Evolutionary conservation across 2,113 vertebrate genomes (phyloP).

Genomic region (Pseudolaguvia tuberculata): DNA sequence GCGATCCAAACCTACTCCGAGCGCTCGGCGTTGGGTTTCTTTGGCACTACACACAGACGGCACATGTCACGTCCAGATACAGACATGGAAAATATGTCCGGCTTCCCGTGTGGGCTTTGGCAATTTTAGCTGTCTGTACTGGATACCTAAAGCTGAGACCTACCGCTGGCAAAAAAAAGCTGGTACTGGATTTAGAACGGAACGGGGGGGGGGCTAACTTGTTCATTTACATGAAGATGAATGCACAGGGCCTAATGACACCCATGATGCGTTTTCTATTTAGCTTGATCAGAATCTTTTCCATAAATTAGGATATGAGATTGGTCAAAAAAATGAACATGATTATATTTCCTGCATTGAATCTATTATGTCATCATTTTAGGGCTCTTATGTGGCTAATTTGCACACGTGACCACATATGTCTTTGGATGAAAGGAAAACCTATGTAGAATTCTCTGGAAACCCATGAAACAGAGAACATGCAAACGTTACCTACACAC

Average conservation of each 20-base stretch:
- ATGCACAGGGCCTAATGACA: too few species aligned
- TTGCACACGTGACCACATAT: too few species aligned
- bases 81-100: slow-evolving; percentile 1
- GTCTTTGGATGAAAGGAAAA: too few species aligned
- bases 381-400: too few species aligned
- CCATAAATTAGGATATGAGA: too few species aligned
- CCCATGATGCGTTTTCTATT: too few species aligned
- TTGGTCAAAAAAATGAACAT: too few species aligned
- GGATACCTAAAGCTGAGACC: background rate
- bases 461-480: background rate
- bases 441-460: too few species aligned
- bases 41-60: background rate
- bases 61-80: background rate
- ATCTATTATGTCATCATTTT: background rate
- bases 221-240: too few species aligned
- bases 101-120: background rate
- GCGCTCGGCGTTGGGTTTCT: slow-evolving; percentile 11
- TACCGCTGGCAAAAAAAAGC: background rate
- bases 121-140: background rate
- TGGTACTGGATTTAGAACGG: background rate
- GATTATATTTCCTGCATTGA: background rate
- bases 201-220: background rate
- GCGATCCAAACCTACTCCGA: background rate
- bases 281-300: too few species aligned
- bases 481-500: too few species aligned